Conservation (phyloP, 2,797 vertebrate genomes). For the Pipistrellus pygmaeus region DNA sequence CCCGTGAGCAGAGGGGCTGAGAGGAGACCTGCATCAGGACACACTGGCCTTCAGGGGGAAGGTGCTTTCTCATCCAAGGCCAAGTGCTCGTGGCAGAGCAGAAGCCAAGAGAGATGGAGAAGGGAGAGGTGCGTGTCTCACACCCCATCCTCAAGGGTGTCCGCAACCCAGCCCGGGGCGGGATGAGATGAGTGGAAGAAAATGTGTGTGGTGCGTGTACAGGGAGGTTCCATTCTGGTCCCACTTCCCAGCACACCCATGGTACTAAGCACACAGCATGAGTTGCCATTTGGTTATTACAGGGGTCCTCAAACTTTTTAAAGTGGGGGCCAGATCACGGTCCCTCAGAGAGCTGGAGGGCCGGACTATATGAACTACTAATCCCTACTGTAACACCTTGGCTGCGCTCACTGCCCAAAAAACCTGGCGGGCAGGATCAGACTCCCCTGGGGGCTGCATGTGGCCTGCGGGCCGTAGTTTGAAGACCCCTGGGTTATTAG, state of each 20-base stretch:
- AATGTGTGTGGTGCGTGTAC: neutral
- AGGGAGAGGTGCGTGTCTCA: neutral
- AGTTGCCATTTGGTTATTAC: conserved; percentile 42
- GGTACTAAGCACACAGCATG: neutral
- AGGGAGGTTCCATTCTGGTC: neutral
- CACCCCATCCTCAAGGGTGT: neutral
- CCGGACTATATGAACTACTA: no score
- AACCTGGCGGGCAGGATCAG: no score
- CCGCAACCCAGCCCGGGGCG: neutral
- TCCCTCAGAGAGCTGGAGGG: no score
- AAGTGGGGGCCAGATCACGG: no score
- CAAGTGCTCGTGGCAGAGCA: neutral
- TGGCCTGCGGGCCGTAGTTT: no score
- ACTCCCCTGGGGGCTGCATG: no score
- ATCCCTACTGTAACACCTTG: no score
- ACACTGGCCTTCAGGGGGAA: neutral
- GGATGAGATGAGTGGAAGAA: neutral
- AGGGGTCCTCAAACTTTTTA: no score
- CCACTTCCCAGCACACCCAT: neutral
- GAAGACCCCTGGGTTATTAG: no score
- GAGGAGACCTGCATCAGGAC: neutral
- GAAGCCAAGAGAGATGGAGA: neutral
- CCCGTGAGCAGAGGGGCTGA: neutral
- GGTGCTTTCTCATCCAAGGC: neutral
- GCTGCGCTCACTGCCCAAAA: no score